Evolutionary conservation across 1,140 invertebrate species (phyloP), one percentile per base, ranked within the genome.

Genomic region (Lordiphosa clarofinis): DNA sequence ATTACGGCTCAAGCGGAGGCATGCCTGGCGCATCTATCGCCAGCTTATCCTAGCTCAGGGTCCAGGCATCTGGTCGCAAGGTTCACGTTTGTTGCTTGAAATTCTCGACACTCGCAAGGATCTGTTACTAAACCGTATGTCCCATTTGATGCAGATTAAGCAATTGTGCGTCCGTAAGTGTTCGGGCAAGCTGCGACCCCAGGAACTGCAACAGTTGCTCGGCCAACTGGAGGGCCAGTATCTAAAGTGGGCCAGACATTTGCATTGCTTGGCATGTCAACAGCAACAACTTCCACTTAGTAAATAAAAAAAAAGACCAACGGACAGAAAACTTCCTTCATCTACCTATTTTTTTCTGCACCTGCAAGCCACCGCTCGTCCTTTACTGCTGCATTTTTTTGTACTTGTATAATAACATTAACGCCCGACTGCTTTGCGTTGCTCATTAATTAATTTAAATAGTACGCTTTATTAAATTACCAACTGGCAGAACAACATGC

Each of bases 381-480:
- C 8, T 44, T 31, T 43, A 10, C 6, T 37, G 3, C 15, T 13
- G 10, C 39, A 10, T 36, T 28, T 11, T 24, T 24, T 36, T 47
- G 24, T 28, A 48, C 24, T 21, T 54, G 38, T 28, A 43, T 24
- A 55, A 19, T 36, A 36, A 56, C 33, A 48, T 53, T 47, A 49
- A 36, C 31, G 21, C 36, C 40, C 35, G 33, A 15, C 42, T 12
- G 35, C 4, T 50, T 28, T 28, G 24, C 24, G 35, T 19, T 53
- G 52, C 53, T 57, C 55, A 46, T 68, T 68, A 73, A 68, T 73
- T 68, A 56, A 63, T 63, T 73, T 57, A 47, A 73, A 67, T 62
- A 12, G 38, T 46, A 42, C 37, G 39, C 39, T 62, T 68, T 58
- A 78, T 76, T 63, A 62, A 72, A 68, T 75, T 66, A 53, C 42